Conservation (phyloP, 2,797 vertebrate species). For the Hylomyscus alleni region DNA sequence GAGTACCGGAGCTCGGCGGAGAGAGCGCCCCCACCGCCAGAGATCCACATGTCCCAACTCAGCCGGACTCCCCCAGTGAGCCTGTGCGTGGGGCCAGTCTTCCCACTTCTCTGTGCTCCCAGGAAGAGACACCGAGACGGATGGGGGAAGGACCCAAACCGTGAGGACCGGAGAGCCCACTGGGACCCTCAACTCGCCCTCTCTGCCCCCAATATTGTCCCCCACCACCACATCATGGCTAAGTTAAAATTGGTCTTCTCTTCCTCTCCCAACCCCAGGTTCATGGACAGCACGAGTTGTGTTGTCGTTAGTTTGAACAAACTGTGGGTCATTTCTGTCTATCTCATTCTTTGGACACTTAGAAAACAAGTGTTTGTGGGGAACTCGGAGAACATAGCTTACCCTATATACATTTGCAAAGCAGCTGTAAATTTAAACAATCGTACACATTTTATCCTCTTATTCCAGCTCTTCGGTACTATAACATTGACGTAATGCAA, state of each 20-base stretch:
- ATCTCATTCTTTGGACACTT: slow-evolving; percentile 40
- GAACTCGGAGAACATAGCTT: neutral
- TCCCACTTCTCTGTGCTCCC: too few relatives aligned
- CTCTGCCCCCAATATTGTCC: too few relatives aligned
- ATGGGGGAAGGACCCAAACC: too few relatives aligned
- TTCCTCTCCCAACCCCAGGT: neutral
- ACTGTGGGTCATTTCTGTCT: neutral
- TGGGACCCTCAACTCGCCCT: too few relatives aligned
- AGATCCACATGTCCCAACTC: too few relatives aligned
- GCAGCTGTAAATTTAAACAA: neutral
- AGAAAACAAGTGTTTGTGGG: slow-evolving; percentile 46
- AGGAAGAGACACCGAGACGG: too few relatives aligned
- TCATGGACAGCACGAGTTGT: neutral
- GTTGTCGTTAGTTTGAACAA: slow-evolving; percentile 27
- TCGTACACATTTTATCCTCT: neutral
- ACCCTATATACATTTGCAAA: neutral
- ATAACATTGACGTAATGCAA: neutral
- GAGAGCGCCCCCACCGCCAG: too few relatives aligned
- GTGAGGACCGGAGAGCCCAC: too few relatives aligned
- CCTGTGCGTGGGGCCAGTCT: too few relatives aligned
- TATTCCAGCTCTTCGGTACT: neutral
- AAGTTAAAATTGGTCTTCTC: neutral
- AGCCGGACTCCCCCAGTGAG: too few relatives aligned
- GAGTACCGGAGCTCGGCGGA: too few relatives aligned
- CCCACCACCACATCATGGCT: neutral